Base-by-base conservation (phyloP, 2,797 vertebrate genomes). In the Passerculus sandwichensis region DNA sequence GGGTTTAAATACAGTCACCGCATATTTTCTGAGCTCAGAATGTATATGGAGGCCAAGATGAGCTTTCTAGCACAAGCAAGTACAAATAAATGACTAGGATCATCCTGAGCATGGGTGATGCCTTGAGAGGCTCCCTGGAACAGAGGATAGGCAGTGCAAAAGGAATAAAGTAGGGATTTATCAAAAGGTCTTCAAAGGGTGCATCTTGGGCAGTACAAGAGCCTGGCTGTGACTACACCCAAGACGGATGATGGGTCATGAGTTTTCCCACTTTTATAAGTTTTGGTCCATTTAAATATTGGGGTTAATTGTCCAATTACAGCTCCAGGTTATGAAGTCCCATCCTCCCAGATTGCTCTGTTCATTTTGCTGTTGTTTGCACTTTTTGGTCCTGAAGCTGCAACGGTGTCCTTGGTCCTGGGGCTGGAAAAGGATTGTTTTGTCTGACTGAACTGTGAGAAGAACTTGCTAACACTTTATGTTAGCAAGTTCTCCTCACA, bases 341-440 rank as follows among this genome's bases (percentile, higher is more conserved):
- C 60, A 42, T 21, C 38, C 38, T 62, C 38, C 60, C 38, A 11
- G 38, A 1, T 5, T 42, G 60, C 27, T 62, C 9, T 30, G 6
- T 38, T 30, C 38, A 42, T 8, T 42, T 62, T 3, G 0, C 12
- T 42, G 13, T 6, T 29, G 59, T 10, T 62, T 42, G 2, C 4
- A 62, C 9, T 21, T 30, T 21, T 30, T 62, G 60, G 27, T 19
- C 38, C 38, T 62, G 60, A 62, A 42, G 38, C 19, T 30, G 38
- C 60, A 42, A 3, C 3, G 3, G 2, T 21, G 9, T 11, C 27
- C 19, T 11, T 15, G 19, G 60, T 11, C 30, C 27, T 30, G 1
- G 10, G 27, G 38, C 27, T 62, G 60, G 38, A 30, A 42, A 30
- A 30, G 38, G 60, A 62, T 30, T 30, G 19, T 11, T 30, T 22